Conservation (phyloP, 2,113 vertebrate genomes). For the Orycteropus afer region DNA sequence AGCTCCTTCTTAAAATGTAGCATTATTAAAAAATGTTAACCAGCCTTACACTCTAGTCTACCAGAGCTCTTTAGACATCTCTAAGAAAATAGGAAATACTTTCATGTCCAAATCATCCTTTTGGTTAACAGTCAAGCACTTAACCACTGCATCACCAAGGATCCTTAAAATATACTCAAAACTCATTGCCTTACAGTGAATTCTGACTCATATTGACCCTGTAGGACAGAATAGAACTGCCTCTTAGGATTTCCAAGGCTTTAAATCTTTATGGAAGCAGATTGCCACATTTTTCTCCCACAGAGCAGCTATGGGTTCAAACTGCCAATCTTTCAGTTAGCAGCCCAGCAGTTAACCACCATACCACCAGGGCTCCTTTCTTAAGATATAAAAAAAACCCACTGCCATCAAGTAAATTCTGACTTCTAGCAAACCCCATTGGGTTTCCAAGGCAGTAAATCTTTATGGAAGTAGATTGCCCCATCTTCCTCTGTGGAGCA, state of each 20-base stretch:
- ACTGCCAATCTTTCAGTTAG: too few relatives aligned
- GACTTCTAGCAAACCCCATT: too few relatives aligned
- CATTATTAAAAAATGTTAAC: too few relatives aligned
- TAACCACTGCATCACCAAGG: too few relatives aligned
- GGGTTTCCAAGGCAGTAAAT: neutral
- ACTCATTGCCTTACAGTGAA: neutral
- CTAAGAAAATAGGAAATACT: neutral
- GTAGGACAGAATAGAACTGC: neutral
- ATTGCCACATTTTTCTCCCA: neutral
- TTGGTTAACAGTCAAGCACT: too few relatives aligned
- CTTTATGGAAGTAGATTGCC: neutral
- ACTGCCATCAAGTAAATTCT: too few relatives aligned
- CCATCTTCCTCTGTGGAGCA: neutral
- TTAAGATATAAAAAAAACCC: too few relatives aligned
- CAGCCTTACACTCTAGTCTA: too few relatives aligned
- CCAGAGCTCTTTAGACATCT: neutral
- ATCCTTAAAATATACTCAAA: neutral
- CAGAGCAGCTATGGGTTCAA: too few relatives aligned
- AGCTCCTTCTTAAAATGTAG: too few relatives aligned
- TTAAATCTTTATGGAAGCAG: neutral
- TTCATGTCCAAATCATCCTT: neutral
- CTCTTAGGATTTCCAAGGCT: neutral
- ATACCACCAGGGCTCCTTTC: too few relatives aligned
- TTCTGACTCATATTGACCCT: neutral
- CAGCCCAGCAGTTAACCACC: too few relatives aligned